phyloP scores from a whole-genome alignment of 2,113 vertebrate species.

The Colius striatus region DNA sequence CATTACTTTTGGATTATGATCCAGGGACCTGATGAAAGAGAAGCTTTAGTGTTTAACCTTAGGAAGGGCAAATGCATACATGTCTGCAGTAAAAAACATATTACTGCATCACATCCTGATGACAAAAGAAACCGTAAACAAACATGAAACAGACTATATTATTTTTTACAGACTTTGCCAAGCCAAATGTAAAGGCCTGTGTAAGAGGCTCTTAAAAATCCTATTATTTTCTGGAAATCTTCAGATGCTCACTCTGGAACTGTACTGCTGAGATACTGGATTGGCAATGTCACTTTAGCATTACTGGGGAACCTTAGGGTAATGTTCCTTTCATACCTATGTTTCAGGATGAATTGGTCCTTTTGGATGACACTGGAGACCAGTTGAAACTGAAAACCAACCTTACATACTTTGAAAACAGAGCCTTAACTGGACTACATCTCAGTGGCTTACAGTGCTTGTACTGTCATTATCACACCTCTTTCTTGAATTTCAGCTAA shows the following conservation, averaged over 20 bases:
- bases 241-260: neutral
- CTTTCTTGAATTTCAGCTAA: neutral
- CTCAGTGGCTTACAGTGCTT: neutral
- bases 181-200: neutral
- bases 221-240: constrained; percentile 6
- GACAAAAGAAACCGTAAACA: constrained; percentile 10
- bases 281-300: neutral
- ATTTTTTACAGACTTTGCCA: constrained; percentile 17
- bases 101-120: neutral
- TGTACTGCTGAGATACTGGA: neutral
- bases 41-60: neutral
- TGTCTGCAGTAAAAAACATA: neutral
- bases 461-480: neutral
- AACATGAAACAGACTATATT: neutral
- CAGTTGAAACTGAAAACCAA: neutral
- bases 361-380: neutral
- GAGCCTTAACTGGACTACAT: neutral
- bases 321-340: neutral
- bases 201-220: neutral
- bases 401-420: neutral
- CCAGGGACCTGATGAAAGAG: neutral
- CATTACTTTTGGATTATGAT: constrained; percentile 21
- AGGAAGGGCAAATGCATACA: neutral
- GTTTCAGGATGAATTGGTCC: neutral
- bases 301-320: neutral